Evolutionary conservation across 2,797 vertebrate species (phyloP), one percentile per base, ranked within the genome.

Genomic region (Enteromius mattozi): DNA sequence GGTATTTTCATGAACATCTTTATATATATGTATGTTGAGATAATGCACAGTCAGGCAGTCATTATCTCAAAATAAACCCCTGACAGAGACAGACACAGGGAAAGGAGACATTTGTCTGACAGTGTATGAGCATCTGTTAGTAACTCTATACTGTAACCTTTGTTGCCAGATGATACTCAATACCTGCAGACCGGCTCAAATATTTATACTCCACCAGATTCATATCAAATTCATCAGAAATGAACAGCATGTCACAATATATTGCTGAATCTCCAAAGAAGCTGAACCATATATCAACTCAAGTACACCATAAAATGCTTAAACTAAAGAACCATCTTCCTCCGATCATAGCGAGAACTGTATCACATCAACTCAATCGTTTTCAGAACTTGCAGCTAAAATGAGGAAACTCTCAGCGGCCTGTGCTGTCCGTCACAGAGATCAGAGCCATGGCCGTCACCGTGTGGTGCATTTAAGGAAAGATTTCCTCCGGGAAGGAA

Each of bases 401-500:
- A 78, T 63, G 17, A 51, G 2, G 7, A 70, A 70, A 69, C 63
- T 3, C 61, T 49, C 45, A 24, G 33, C 0, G 19, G 42, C 35
- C 13, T 47, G 1, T 5, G 49, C 35, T 71, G 70, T 33, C 51
- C 9, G 71, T 79, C 86, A 70, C 42, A 27, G 14, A 56, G 70
- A 63, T 4, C 45, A 2, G 3, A 42, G 35, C 10, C 16, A 59
- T 30, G 79, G 30, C 37, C 14, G 6, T 65, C 69, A 54, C 27
- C 40, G 30, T 14, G 24, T 24, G 42, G 30, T 42, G n/a, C 51
- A 6, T 83, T 70, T 71, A 45, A 87, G 85, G 54, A 85, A 81
- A 68, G 82, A 85, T 83, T 84, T 84, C 81, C 70, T 59, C 75
- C 59, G 83, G 88, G 84, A 89, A 89, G 82, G 87, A 87, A 89